phyloP scores from a whole-genome alignment of 2,113 vertebrate genomes.

The Psophia crepitans region DNA sequence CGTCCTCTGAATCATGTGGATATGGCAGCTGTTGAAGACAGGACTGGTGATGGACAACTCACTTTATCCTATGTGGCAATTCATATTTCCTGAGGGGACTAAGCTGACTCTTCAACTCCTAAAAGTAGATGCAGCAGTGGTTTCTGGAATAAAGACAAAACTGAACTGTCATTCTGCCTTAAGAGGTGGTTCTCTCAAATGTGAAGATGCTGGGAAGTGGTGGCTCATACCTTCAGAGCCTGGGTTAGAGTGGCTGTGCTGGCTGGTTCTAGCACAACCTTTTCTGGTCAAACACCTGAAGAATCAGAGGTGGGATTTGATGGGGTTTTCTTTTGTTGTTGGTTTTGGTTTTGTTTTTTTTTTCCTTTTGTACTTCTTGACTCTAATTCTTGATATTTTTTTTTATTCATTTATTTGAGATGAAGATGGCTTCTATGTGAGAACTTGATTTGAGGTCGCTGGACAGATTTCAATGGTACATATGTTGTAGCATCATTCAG shows the following conservation, averaged over 20 bases:
- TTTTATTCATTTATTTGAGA: background rate
- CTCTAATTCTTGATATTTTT: background rate
- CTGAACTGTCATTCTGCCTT: background rate
- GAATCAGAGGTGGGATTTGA: background rate
- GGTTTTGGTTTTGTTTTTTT: background rate
- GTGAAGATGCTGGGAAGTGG: background rate
- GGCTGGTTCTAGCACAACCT: background rate
- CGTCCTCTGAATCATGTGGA: background rate
- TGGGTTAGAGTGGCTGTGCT: background rate
- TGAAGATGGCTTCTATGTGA: background rate
- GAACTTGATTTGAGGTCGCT: background rate
- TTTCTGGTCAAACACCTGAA: background rate
- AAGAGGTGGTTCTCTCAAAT: background rate
- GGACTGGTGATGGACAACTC: constrained; percentile 32
- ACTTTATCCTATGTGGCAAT: background rate
- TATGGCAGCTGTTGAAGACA: background rate
- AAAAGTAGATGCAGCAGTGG: constrained; percentile 28
- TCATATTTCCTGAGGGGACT: constrained; percentile 7
- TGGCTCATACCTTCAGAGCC: background rate
- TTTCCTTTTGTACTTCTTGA: rapidly evolving
- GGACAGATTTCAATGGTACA: background rate
- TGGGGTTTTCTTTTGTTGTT: too few species aligned
- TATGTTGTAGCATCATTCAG: background rate
- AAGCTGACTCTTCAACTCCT: background rate
- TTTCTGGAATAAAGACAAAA: constrained; percentile 39